phyloP scores from a whole-genome alignment of 2,113 vertebrate genomes.

The Chaenogobius annularis region DNA sequence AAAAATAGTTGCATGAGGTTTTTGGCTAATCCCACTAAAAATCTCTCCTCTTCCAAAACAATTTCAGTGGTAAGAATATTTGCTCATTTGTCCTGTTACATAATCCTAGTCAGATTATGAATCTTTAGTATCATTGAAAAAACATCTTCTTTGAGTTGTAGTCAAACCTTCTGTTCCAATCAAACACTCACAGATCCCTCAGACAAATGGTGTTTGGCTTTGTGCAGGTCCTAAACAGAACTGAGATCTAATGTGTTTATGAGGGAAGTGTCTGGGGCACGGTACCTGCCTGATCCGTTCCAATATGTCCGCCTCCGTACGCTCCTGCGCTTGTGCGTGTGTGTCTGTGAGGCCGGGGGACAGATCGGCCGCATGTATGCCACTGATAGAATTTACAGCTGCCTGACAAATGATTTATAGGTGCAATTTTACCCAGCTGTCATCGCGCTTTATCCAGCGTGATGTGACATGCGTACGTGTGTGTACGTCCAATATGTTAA shows the following conservation, averaged over 20 bases:
- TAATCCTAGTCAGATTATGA: too few species aligned
- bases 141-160: too few species aligned
- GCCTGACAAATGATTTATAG: slow-evolving; percentile 79
- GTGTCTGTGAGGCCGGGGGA: slow-evolving; percentile 27
- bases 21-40: too few species aligned
- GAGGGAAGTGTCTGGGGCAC: slow-evolving; percentile 40
- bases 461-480: slow-evolving; percentile 25
- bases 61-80: too few species aligned
- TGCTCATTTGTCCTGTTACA: too few species aligned
- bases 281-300: slow-evolving; percentile 43
- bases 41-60: too few species aligned
- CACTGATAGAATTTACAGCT: slow-evolving; percentile 72
- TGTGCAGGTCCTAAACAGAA: slow-evolving; percentile 21
- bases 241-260: slow-evolving; percentile 52
- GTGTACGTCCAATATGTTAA: slow-evolving; percentile 3
- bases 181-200: background rate
- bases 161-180: background rate
- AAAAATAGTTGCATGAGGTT: too few species aligned
- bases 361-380: slow-evolving; percentile 61
- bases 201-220: background rate
- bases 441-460: slow-evolving; percentile 66
- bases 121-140: too few species aligned
- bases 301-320: slow-evolving; percentile 18
- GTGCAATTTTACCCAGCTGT: slow-evolving; percentile 75
- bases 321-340: slow-evolving; percentile 10